Evolutionary conservation across 2,888 invertebrate genomes (phyloP), one percentile per base, ranked within the genome.

Genomic region (Mythimna vitellina): DNA sequence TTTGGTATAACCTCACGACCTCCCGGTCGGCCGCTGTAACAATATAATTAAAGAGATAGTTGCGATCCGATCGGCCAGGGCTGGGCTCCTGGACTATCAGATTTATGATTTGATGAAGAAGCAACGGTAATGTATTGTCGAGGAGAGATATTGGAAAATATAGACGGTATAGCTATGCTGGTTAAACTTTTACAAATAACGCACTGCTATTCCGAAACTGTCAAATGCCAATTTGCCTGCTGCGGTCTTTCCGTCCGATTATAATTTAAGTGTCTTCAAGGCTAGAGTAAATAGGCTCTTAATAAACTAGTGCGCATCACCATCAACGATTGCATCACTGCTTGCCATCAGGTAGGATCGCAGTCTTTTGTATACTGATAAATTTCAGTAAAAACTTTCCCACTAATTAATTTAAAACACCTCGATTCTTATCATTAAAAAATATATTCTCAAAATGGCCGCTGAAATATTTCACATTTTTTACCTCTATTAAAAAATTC

Each of bases 1-100:
- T 95, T 95, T 95, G 92, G 93, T 93, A 89, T 95, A 95, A 96
- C 96, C 96, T 93, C 95, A 93, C 96, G 96, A 96, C 96, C 96
- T 93, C 93, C 90, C 89, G 89, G 87, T 86, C 82, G 89, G 87
- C 89, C 91, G 91, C 88, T 91, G 93, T 94, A 94, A 96, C 96
- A 95, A 96, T 96, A 96, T 96, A 95, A 96, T 96, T 96, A 96
- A 95, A 96, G 94, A 94, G 94, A 94, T 94, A 93, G 90, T 81
- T 84, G 83, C 86, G 88, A 89, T 89, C 87, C 86, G 82, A 83
- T 85, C 86, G 74, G 73, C 76, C 86, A 87, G 86, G 87, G 85
- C 70, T 83, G 85, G 76, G 78, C 85, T 81, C 84, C 86, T 78
- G 79, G 76, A 69, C 75, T 76, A 83, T 75, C 86, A 83, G 81